Evolutionary conservation across 1,140 invertebrate species (phyloP).

Genomic region (Aphaenogaster floridana): DNA sequence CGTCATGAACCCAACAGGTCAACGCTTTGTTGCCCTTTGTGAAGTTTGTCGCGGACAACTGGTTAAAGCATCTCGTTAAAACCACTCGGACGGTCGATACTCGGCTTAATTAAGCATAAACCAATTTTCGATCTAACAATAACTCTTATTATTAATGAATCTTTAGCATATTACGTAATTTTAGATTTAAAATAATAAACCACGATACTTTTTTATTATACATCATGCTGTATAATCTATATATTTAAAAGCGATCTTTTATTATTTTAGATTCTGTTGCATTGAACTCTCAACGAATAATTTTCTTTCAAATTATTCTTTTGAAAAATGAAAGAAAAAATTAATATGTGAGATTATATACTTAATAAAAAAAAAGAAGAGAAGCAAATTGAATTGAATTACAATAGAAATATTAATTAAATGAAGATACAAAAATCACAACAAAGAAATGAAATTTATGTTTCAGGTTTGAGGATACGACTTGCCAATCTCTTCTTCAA

Average conservation of each 20-base stretch:
- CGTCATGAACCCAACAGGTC: slow-evolving; percentile 32
- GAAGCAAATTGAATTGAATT: neutral
- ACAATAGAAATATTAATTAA: neutral
- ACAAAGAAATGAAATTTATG: slow-evolving; percentile 51
- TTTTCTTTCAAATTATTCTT: neutral
- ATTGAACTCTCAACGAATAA: neutral
- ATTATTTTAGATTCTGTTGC: neutral
- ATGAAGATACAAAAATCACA: neutral
- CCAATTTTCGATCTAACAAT: slow-evolving; percentile 8
- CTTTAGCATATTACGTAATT: slow-evolving; percentile 33
- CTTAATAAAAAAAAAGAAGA: neutral
- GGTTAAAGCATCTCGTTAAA: slow-evolving; percentile 45
- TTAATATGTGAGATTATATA: neutral
- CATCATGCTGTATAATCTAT: neutral
- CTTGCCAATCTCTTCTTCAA: slow-evolving; percentile 99
- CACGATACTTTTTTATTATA: neutral
- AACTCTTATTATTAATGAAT: neutral
- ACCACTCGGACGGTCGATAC: neutral
- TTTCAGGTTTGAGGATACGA: slow-evolving; percentile 97
- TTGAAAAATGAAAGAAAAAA: neutral
- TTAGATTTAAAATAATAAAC: neutral
- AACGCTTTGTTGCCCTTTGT: slow-evolving; percentile 23
- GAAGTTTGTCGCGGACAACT: slow-evolving; percentile 43
- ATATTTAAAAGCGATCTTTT: neutral
- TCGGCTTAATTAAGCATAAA: neutral